phyloP scores from a whole-genome alignment of 2,113 vertebrate species.

The Corythaixoides concolor region DNA sequence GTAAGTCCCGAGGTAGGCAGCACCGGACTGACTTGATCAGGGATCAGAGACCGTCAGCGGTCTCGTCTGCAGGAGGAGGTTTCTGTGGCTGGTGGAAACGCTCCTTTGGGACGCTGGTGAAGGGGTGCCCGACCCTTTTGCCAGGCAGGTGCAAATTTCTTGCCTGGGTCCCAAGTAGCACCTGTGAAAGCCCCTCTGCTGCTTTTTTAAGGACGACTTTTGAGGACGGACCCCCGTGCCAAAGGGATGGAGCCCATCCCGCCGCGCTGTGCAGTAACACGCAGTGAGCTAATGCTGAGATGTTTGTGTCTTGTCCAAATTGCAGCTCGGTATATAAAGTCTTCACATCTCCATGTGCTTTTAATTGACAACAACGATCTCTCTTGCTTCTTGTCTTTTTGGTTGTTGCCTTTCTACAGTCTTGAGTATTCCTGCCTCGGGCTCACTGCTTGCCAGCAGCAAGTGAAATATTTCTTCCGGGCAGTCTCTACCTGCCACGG shows the following conservation, averaged over 20 bases:
- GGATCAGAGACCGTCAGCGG: background rate
- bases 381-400: no score
- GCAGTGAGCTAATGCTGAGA: background rate
- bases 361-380: background rate
- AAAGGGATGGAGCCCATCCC: background rate
- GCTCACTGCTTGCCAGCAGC: background rate
- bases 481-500: background rate
- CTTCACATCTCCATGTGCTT: background rate
- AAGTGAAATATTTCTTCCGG: background rate
- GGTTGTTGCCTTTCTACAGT: background rate
- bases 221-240: background rate
- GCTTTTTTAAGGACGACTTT: background rate
- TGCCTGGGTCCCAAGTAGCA: background rate
- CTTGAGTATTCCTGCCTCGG: background rate
- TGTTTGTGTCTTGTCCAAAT: background rate
- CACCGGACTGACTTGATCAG: background rate
- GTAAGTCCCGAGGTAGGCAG: background rate
- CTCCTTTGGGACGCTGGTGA: background rate
- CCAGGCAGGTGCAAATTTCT: background rate
- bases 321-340: background rate
- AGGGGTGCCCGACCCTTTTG: no score
- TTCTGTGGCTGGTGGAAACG: background rate
- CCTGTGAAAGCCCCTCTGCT: background rate
- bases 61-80: background rate
- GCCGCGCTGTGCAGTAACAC: rapidly evolving